Evolutionary conservation across 37 sponge, comb jelly and placozoan species (phyloP), one percentile per base, ranked within the genome.

Genomic region (Mnemiopsis leidyi): DNA sequence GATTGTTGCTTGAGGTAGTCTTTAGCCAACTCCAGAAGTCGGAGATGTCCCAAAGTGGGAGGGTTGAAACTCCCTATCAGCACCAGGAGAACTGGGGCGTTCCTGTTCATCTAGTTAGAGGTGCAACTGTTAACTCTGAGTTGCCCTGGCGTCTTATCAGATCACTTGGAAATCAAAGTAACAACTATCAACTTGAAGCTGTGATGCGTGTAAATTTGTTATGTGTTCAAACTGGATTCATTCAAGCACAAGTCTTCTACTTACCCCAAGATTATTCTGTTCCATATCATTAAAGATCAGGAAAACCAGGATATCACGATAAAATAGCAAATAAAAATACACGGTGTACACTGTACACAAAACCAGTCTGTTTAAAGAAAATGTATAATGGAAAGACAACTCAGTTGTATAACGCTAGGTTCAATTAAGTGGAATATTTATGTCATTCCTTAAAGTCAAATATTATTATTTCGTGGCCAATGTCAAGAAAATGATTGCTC

Each of bases 31-130:
- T 79, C 82, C 35, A 79, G 36, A 1, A 16, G 3, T 5, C 82
- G 35, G 37, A 79, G 82, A 23, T 79, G 82, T 5, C 16, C 37
- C 82, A 79, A 33, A 23, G 32, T 16, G 2, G 82, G 82, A 23
- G 82, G 82, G 82, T 79, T 79, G 82, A 79, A 79, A 36, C 82
- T 36, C 3, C 82, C 82, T 36, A 35, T 36, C 37, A 79, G 82
- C 16, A 79, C 82, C 82, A 79, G 82, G 23, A 79, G 37, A 5
- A 79, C 36, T 1, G 82, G 37, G 9, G 21, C 21, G 37, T 13
- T 35, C 82, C 37, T 79, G 33, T 5, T 32, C 36, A 33, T 79
- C 73, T 48, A 48, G 61, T 13, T 18, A 18, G 61, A 48, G 61
- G 13, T 13, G 13, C 61, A 48, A n/a, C 13, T 48, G 61, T 48